Base-by-base conservation (phyloP, 2,797 vertebrate species). In the Harpagifer antarcticus region DNA sequence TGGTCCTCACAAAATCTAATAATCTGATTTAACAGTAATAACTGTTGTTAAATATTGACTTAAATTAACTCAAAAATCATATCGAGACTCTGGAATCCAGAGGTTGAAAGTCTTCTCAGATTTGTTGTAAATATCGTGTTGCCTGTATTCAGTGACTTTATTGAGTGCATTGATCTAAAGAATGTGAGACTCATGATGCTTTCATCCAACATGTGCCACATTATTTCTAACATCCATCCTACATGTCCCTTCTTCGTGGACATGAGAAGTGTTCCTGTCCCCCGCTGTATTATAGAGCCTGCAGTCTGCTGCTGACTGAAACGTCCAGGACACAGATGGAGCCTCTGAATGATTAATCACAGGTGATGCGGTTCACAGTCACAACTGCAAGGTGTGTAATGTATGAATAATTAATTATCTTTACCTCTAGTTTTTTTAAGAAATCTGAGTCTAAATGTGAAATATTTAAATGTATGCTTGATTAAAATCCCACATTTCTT, bases 281-380 rank as follows among this genome's bases (percentile, higher is more conserved):
- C 58, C 31, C 2, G 9, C 48, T 68, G 68, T 42, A 42, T 76
- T 42, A 66, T 62, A 33, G 56, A 76, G 57, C 56, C 77, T 42
- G 64, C 27, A 86, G 83, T 79, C 64, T 84, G 81, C 71, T 57
- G 81, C 53, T 68, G 64, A 63, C 79, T 84, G 67, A 79, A 76
- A 80, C 37, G 83, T 77, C 76, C 84, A 53, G 71, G 68, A 86
- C 83, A 82, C 87, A 91, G 91, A 91, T 87, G 91, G 88, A 89
- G 81, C 54, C 57, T 43, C 89, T 92, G 82, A 93, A 92, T 91
- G 84, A 90, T 93, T 92, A 81, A 93, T 92, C 78, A 75, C 83
- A 88, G 89, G 85, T 91, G 85, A 85, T 81, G 83, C 71, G 89
- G 13, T 86, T 88, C 68, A 76, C 81, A 81, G 67, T 62, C 79